Base-by-base conservation (phyloP, 2,888 invertebrate genomes). In the Aethes cnicana region DNA sequence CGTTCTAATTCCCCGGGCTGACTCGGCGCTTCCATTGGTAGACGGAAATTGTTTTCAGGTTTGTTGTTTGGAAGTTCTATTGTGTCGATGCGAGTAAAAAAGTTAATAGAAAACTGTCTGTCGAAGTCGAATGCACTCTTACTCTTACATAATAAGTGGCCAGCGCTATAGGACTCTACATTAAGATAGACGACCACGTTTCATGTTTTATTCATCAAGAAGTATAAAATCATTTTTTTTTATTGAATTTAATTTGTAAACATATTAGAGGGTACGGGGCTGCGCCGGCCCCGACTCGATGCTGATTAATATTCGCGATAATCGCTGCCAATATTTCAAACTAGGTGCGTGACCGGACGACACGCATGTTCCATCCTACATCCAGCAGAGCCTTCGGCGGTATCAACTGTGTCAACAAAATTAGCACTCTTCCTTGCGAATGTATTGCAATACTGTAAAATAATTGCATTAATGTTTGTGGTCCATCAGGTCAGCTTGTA, bases 291-390 rank as follows among this genome's bases (percentile, higher is more conserved):
- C 54, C 50, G 53, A 49, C 56, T 57, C 56, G 60, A 56, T 63
- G 65, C 58, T 63, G 66, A 70, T 73, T 77, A 73, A 72, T 70
- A 81, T 70, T 75, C 69, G 64, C 72, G 70, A 75, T 76, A 73
- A 71, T 66, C 59, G 59, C 61, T 62, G 69, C 66, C 72, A 68
- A 80, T 79, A 76, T 74, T 80, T 72, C 58, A 64, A 30, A 43
- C 20, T 50, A 74, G 79, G 78, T 80, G 80, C 80, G 78, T 80
- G 80, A 78, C 75, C 74, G 73, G 77, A 73, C 56, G 59, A 54
- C 54, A 56, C 57, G 57, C 47, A 53, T 58, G 53, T 54, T 57
- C 46, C 42, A 56, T 58, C 58, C 56, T 33, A 33, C 12, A 52
- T 20, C 46, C 47, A 39, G 25, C 14, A 32, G 17, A 7, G 37